A percentile compares a stretch with the other conserved stretches of the same genome.
phyloP scores from a whole-genome alignment of 2,113 vertebrate species.

The Takifugu flavidus region DNA sequence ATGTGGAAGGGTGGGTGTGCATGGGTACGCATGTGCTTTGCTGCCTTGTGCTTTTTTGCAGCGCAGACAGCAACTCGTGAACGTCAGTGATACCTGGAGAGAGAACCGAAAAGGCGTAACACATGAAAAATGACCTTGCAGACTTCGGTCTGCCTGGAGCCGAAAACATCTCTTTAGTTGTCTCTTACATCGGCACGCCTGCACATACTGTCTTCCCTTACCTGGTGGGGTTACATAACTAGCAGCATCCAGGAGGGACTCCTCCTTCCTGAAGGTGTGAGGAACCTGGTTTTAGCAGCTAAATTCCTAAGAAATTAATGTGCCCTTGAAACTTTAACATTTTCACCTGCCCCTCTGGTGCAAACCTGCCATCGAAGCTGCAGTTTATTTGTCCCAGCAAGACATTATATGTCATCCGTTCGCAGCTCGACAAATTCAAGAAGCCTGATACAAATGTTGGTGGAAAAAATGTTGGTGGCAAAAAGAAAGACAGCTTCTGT shows the following conservation, averaged over 20 bases:
- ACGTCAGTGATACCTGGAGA: constrained; percentile 31
- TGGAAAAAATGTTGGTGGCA: too few relatives aligned
- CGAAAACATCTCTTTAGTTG: constrained; percentile 1
- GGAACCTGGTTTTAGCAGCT: too few relatives aligned
- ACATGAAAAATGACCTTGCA: constrained; percentile 56
- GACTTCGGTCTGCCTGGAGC: constrained; percentile 47
- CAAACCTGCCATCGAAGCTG: too few relatives aligned
- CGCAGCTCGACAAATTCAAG: too few relatives aligned
- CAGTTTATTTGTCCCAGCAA: too few relatives aligned
- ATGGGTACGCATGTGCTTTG: constrained; percentile 21
- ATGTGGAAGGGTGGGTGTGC: background rate
- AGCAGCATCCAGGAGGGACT: background rate
- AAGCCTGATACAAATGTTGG: too few relatives aligned
- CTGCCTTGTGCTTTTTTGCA: constrained; percentile 41
- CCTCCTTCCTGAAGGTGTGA: too few relatives aligned
- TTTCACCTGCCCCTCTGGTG: constrained; percentile 7
- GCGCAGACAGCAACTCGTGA: constrained; percentile 42
- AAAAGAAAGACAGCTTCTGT: too few relatives aligned
- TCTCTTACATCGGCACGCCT: background rate
- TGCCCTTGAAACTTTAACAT: background rate
- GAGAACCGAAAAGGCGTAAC: constrained; percentile 15
- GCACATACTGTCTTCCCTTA: background rate
- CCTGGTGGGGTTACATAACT: background rate
- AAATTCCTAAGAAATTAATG: too few relatives aligned
- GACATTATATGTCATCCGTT: too few relatives aligned